These are phyloP conservation scores for Lycodopsis pacificus DNA, from an alignment of 2,797 vertebrate species.

Conservation along the genomic window DNA sequence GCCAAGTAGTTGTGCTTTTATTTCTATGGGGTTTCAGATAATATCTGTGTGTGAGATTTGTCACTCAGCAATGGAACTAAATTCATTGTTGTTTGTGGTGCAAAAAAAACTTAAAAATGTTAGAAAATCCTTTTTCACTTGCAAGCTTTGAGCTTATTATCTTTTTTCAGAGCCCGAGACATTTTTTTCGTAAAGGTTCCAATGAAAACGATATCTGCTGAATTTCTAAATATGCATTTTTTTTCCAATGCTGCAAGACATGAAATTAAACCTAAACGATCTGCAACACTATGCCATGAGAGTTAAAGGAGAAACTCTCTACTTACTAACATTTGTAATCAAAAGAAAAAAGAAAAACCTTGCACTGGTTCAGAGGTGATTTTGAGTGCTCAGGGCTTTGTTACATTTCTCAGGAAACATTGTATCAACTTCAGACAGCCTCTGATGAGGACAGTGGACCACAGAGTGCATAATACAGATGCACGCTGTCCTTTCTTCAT, in stretches of 20 bases:
- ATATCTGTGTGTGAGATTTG: not conserved
- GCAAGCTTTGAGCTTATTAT: not conserved
- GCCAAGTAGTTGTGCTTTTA: not conserved
- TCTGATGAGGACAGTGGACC: constrained; percentile 5
- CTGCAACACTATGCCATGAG: not conserved
- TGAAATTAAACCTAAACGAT: not conserved
- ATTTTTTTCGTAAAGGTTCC: not conserved
- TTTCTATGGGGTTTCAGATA: not conserved
- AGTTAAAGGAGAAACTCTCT: not conserved
- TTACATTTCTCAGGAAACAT: not conserved
- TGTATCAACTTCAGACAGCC: constrained; percentile 9
- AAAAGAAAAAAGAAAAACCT: not conserved
- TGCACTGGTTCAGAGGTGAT: not conserved
- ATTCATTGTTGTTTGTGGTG: not conserved
- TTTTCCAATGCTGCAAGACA: not conserved
- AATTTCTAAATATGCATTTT: not conserved
- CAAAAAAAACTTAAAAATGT: not conserved
- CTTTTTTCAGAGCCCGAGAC: not conserved
- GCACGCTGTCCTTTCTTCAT: constrained; percentile 65
- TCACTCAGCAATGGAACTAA: not conserved
- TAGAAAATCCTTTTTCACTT: not conserved
- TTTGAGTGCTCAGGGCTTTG: not conserved
- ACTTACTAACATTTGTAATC: not conserved
- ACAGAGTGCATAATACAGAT: constrained; percentile 34
- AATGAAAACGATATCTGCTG: not conserved